Base-by-base conservation (phyloP, 35 echinoderm and acorn worm genomes). In the Apostichopus japonicus region DNA sequence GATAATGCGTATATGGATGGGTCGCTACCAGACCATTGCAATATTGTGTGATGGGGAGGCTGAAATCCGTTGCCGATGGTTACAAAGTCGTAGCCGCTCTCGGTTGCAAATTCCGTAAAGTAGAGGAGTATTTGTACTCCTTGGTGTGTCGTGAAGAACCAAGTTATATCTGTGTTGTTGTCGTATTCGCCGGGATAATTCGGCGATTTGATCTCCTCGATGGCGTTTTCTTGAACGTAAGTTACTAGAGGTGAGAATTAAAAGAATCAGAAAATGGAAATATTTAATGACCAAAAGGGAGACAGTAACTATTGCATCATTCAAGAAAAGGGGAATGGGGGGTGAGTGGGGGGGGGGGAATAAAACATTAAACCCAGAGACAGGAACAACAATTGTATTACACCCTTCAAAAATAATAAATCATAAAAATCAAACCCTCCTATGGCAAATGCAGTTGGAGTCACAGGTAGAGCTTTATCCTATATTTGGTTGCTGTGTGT, bases 21-120 rank as follows among this genome's bases (percentile, higher is more conserved):
- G 54, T 79, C 90, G 1, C n/a, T n/a, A 59, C 90, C 90, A 78
- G 90, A 91, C 90, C 90, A 91, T 25, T 79, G 13, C 21, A 78
- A 15, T 24, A 91, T 25, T 25, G 56, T 53, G 52, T 91, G 59
- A 73, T 23, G 14, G 67, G 86, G 63, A 3, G 56, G 22, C 44
- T 89, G 86, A 10, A 89, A 89, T 16, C 86, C 86, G n/a, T 91
- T 73, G 54, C 77, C 71, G 11, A 79, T 79, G 7, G 90, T 56
- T 10, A 91, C 55, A 67, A 91, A 78, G 14, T 91, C 90, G 33
- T 79, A 91, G 4, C 70, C 71, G 6, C 10, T 17, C 58, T 91
- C 90, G 17, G 76, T 77, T 1, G 27, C 8, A 73, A 91, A 91
- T 8, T 13, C 17, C 8, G 4, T 23, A 25, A 91, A 91, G 51